phyloP scores from a whole-genome alignment of 2,888 invertebrate genomes.

The Tridacna gigas region DNA sequence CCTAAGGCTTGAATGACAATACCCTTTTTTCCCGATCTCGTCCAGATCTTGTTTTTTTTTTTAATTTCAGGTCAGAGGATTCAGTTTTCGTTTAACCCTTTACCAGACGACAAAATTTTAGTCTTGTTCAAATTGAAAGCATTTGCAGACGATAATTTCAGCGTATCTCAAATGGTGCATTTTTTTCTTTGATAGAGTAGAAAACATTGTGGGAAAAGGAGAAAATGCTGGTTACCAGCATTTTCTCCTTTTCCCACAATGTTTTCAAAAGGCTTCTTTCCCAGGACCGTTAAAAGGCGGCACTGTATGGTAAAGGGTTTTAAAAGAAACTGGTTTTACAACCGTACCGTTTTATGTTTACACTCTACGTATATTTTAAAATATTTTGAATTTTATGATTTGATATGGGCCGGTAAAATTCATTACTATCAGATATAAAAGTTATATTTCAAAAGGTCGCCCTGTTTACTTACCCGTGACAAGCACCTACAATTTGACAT shows the following conservation, averaged over 20 bases:
- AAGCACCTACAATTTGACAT: constrained; percentile 23
- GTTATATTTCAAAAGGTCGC: constrained; percentile 25
- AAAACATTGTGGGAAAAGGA: no score
- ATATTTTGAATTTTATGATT: constrained; percentile 32
- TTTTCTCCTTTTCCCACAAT: not conserved
- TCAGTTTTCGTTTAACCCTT: no score
- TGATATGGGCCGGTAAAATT: constrained; percentile 32
- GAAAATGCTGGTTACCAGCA: not conserved
- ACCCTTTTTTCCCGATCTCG: no score
- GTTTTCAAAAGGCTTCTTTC: not conserved
- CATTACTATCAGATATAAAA: constrained; percentile 27
- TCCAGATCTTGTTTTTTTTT: no score
- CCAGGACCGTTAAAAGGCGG: not conserved
- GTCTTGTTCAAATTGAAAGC: not conserved
- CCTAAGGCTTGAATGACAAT: no score
- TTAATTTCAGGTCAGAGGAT: no score
- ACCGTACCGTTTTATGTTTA: constrained; percentile 9
- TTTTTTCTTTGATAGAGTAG: no score
- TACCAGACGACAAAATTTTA: not conserved
- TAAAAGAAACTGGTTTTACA: constrained; percentile 16
- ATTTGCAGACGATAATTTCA: not conserved
- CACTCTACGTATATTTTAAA: constrained; percentile 25
- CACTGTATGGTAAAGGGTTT: not conserved
- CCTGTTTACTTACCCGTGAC: constrained; percentile 17
- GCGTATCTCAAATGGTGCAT: no score